Base-by-base conservation (phyloP, 2,113 vertebrate genomes). In the Peromyscus maniculatus region DNA sequence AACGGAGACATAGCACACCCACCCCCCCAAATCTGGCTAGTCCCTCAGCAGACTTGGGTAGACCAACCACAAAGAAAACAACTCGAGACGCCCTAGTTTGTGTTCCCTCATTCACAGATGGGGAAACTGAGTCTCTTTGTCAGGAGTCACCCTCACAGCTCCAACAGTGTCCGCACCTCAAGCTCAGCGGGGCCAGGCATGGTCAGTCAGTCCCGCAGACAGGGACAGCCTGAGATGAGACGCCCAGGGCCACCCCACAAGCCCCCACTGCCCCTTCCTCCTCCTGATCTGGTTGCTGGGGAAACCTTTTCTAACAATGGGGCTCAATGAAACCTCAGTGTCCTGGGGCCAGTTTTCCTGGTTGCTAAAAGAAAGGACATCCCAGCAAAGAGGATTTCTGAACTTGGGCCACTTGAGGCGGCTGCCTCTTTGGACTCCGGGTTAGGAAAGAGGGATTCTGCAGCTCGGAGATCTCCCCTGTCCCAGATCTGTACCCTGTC, bases 231-330 rank as follows among this genome's bases (percentile, higher is more conserved):
- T 7, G 16, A 22, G 64, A 24, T 5, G 2, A 43, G 66, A 39
- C 21, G 22, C 13, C 75, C 46, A 33, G n/a, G 33, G 17, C 43
- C 52, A 28, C 16, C 26, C 66, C 69, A 46, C 59, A 3, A n/a
- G 74, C 52, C 7, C 21, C 86, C 64, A 75, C 1, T n/a, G 75
- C 33, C 66, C 72, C n/a, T 33, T 46, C 16, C 24, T 46, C 57
- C 36, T 80, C 33, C n/a, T 67, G 57, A 5, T 15, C 64, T 74
- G 74, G 93, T 91, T 88, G 46, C 91, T 67, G 0, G 4, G 93
- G 86, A 11, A 46, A 64, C 75, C 39, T 82, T 77, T 28, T 89
- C 89, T 87, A 93, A 96, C 89, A 96, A 95, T 94, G 96, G 95
- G 93, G 67, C 67, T 97, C 87, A 95, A 72, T 71, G 82, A 97